Conservation (phyloP, 2,888 invertebrate species). For the Beris morrisii region DNA sequence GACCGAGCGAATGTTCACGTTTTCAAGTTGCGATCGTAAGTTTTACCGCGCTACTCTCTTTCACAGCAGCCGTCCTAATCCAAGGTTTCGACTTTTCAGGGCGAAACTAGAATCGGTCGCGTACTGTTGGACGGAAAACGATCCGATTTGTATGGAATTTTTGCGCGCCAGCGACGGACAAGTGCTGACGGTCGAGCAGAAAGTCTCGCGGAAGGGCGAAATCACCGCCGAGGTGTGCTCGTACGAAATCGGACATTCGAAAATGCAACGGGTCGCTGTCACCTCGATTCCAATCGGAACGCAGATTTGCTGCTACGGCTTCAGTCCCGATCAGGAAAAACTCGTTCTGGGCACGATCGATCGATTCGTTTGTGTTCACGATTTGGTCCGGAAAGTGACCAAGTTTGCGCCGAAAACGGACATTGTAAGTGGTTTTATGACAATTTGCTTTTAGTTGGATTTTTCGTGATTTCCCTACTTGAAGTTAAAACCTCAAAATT, state of each 20-base stretch:
- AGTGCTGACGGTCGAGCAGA: constrained; percentile 80
- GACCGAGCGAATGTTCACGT: constrained; percentile 88
- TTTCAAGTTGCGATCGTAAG: constrained; percentile 71
- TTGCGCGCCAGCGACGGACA: constrained; percentile 71
- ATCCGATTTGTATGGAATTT: constrained; percentile 80
- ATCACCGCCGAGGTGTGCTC: constrained; percentile 72
- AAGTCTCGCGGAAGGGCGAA: constrained; percentile 70
- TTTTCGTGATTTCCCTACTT: not conserved
- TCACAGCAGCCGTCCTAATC: not conserved
- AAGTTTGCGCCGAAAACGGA: constrained; percentile 71
- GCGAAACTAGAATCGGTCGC: constrained; percentile 73
- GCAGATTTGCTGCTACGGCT: constrained; percentile 66
- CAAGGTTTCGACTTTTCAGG: constrained; percentile 54
- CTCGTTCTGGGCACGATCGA: constrained; percentile 82
- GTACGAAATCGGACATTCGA: constrained; percentile 60
- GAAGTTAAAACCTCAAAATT: not conserved
- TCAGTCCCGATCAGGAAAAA: constrained; percentile 73
- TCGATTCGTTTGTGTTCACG: constrained; percentile 78
- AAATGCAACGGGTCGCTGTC: constrained; percentile 67
- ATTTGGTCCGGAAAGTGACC: constrained; percentile 73
- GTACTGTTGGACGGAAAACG: constrained; percentile 84
- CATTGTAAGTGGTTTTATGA: constrained; percentile 65
- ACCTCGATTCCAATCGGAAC: constrained; percentile 72
- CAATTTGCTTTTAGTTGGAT: not conserved
- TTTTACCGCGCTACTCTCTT: constrained; percentile 11